Percentiles rank a stretch among this genome's conserved stretches.
phyloP scores from a whole-genome alignment of 2,797 vertebrate species.

The Schizopygopsis pylzovi region DNA sequence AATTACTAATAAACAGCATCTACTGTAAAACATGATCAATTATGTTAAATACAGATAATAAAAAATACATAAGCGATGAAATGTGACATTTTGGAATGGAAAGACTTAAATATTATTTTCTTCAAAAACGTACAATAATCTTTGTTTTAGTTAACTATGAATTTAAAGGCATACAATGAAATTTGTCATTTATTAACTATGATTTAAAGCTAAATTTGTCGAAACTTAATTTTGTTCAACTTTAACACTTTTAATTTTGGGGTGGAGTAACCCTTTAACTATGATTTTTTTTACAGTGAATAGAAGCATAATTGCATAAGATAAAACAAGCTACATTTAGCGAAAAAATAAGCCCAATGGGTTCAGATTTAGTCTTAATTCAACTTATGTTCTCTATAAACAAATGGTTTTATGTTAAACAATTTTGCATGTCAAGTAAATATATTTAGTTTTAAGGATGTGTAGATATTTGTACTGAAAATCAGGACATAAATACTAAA shows the following conservation, averaged over 20 bases:
- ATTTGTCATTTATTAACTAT: too few relatives aligned
- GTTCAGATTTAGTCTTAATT: not conserved
- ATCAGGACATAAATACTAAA: not conserved
- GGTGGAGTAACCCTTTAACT: too few relatives aligned
- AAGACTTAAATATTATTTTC: too few relatives aligned
- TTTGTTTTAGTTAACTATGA: too few relatives aligned
- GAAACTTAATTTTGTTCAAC: too few relatives aligned
- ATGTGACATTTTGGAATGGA: too few relatives aligned
- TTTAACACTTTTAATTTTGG: too few relatives aligned
- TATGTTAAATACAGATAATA: too few relatives aligned
- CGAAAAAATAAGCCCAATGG: not conserved
- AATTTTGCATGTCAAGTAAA: not conserved
- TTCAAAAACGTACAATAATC: not conserved
- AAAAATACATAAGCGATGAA: too few relatives aligned
- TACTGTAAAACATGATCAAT: too few relatives aligned
- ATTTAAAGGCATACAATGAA: too few relatives aligned
- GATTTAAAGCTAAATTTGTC: too few relatives aligned
- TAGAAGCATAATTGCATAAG: not conserved
- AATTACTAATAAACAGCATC: not conserved
- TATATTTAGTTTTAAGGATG: not conserved
- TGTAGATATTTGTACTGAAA: not conserved
- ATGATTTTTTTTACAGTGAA: not conserved
- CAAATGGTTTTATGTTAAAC: not conserved
- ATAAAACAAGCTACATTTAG: not conserved
- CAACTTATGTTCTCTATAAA: not conserved